Evolutionary conservation across 2,113 vertebrate genomes (phyloP).

Genomic region (Cinclus cinclus): DNA sequence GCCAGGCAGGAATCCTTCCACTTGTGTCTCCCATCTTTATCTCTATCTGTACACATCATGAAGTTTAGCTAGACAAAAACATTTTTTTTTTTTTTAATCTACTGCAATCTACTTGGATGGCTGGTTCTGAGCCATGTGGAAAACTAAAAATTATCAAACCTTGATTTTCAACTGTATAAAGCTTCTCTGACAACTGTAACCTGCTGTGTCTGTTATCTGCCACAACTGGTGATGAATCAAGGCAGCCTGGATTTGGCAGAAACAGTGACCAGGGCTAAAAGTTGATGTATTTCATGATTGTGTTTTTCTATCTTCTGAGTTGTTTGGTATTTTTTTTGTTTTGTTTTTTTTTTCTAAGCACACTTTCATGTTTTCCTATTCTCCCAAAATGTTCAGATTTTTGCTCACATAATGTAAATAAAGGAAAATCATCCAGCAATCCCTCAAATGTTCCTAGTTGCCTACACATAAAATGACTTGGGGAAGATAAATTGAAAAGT

Average conservation of each 20-base stretch:
- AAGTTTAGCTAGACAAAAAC: not conserved
- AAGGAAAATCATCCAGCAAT: slow-evolving; percentile 14
- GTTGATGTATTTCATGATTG: slow-evolving; percentile 51
- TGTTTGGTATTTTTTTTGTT: not conserved
- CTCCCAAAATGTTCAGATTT: slow-evolving; percentile 20
- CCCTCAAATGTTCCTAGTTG: slow-evolving; percentile 38
- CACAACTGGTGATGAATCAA: not conserved
- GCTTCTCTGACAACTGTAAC: not conserved
- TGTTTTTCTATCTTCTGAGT: slow-evolving; percentile 54
- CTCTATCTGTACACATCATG: not conserved
- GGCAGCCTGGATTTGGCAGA: not conserved
- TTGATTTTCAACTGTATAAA: not conserved
- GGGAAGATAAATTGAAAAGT: not conserved
- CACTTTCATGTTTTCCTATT: not conserved
- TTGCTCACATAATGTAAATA: slow-evolving; percentile 50
- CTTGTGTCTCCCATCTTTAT: not conserved
- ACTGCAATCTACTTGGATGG: not conserved
- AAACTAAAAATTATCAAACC: not conserved
- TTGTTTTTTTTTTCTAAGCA: slow-evolving; percentile 6
- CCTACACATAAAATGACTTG: not conserved
- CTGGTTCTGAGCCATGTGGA: not conserved
- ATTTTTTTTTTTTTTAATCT: not conserved
- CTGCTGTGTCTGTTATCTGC: not conserved
- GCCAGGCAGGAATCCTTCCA: not conserved
- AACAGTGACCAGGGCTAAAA: slow-evolving; percentile 40